Evolutionary conservation across 2,888 invertebrate species (phyloP), one percentile per base, ranked within the genome.

Genomic region (Trichopoda pennipes): DNA sequence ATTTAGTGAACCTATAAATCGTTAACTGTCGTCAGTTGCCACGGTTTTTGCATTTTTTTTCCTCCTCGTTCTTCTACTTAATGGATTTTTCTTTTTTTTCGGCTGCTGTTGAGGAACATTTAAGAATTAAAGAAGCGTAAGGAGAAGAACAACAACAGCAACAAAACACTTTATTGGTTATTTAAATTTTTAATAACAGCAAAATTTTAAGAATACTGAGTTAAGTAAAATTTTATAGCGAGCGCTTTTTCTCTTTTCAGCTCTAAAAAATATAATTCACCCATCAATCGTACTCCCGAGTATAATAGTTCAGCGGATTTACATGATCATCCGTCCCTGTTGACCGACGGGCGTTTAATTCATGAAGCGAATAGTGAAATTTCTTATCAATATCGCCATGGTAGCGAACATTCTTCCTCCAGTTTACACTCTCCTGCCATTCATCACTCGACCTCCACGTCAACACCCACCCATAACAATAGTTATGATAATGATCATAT

Each of bases 391-490:
- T 87, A 88, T 83, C 85, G 87, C 51, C 89, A 89, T 78, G 89
- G 87, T 61, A 90, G 89, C 70, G 89, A 89, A 76, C 89, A 89
- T 80, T 90, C 89, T 63, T 88, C 89, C 64, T 87, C 90, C 73
- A 88, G 90, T 63, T 83, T 90, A 3, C 89, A 90, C 80, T 89
- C 89, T 61, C 88, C 89, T 83, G 89, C 87, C 85, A 89, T 90
- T 86, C 89, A 89, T 81, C 84, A 84, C 44, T 78, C 86, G 72
- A 86, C 86, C 56, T 75, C 81, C 23, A 78, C 73, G 8, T 74
- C 81, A 8, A 82, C 81, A 28, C 82, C 82, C 66, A 82, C 79
- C 51, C 82, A 82, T 21, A 82, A 82, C 35, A 79, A 82, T 49
- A 79, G 79, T 16, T 82, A 82, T 21, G 82, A 82, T 51, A 72